Conservation (phyloP, 1,140 invertebrate genomes). For the Megalopta genalis region DNA sequence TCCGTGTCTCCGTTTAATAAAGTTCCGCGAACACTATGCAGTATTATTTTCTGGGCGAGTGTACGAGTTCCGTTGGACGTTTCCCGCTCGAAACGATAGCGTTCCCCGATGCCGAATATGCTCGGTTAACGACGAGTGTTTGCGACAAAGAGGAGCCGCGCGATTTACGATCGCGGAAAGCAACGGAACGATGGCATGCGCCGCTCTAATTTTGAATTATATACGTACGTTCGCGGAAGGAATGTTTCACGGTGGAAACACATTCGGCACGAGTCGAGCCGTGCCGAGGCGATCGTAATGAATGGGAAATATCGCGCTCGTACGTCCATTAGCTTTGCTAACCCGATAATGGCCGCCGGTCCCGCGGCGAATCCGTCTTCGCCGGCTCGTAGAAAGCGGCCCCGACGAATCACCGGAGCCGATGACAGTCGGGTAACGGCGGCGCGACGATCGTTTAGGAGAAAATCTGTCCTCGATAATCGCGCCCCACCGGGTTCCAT, state of each 20-base stretch:
- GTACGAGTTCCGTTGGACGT: too few relatives aligned
- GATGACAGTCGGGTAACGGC: background rate
- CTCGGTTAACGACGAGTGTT: background rate
- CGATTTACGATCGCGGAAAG: constrained; percentile 27
- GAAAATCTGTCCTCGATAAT: constrained; percentile 6
- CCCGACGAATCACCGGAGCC: background rate
- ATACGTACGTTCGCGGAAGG: constrained; percentile 41
- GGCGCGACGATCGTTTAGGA: background rate
- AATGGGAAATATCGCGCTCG: constrained; percentile 27
- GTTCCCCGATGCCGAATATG: too few relatives aligned
- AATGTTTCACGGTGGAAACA: constrained; percentile 9
- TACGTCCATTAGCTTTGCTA: constrained; percentile 11
- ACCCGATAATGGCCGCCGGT: background rate
- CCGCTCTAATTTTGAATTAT: constrained; percentile 53
- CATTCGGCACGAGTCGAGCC: constrained; percentile 3
- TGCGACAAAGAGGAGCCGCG: background rate
- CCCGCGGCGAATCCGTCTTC: background rate
- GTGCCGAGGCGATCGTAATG: background rate
- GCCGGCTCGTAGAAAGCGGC: background rate
- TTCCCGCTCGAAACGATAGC: too few relatives aligned
- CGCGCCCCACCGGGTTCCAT: background rate
- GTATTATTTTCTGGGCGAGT: too few relatives aligned
- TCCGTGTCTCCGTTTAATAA: too few relatives aligned
- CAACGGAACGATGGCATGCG: background rate
- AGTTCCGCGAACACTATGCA: too few relatives aligned